phyloP scores from a whole-genome alignment of 2,797 vertebrate genomes.

The Heterohyrax brucei region DNA sequence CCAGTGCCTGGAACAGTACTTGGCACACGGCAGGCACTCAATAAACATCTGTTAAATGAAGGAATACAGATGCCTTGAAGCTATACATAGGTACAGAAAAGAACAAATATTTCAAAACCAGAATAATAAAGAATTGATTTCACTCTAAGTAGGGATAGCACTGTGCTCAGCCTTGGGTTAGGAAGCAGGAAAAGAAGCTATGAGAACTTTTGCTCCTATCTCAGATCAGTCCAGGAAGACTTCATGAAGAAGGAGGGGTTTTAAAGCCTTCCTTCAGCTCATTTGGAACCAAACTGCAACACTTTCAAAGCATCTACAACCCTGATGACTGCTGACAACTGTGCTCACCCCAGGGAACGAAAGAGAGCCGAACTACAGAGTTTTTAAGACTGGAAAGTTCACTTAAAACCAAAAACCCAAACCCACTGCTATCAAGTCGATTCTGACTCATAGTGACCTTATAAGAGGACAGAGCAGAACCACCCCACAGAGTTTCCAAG shows the following conservation, averaged over 20 bases:
- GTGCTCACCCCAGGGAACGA: neutral
- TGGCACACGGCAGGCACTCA: neutral
- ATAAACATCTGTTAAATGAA: slow-evolving; percentile 15
- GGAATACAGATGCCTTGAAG: neutral
- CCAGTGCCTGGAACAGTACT: neutral
- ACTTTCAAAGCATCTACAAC: neutral
- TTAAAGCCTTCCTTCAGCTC: neutral
- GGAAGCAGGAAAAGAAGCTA: neutral
- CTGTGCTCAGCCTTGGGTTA: neutral
- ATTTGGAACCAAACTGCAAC: neutral
- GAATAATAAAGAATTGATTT: slow-evolving; percentile 20
- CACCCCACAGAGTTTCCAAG: too few relatives aligned
- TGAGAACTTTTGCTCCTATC: neutral
- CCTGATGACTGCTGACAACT: neutral
- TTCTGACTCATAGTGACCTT: too few relatives aligned
- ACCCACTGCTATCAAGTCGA: too few relatives aligned
- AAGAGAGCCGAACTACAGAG: neutral
- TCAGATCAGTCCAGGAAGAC: slow-evolving; percentile 16
- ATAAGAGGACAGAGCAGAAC: too few relatives aligned
- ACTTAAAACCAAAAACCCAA: neutral
- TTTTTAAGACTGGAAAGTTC: neutral
- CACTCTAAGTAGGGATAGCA: neutral
- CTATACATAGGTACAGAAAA: neutral
- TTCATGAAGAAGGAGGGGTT: neutral
- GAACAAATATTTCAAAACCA: neutral